Percentiles rank a stretch among this genome's conserved stretches.
These are phyloP conservation scores for Apocheima hispidaria DNA, from an alignment of 2,888 invertebrate species.

Conservation along the genomic window DNA sequence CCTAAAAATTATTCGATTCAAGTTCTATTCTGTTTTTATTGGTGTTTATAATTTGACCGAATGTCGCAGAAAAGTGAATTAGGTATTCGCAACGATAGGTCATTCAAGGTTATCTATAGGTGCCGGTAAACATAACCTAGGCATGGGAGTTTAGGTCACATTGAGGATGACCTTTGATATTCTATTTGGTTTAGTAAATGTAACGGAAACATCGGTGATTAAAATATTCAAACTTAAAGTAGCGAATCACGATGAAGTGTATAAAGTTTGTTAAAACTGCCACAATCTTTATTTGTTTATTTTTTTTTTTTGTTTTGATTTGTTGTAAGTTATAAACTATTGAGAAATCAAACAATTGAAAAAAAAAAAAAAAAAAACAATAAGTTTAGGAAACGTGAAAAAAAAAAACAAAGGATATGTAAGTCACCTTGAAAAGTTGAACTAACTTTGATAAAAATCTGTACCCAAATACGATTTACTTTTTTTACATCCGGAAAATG, in stretches of 20 bases:
- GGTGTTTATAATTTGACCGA: conserved; percentile 23
- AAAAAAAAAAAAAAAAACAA: not conserved
- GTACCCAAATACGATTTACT: too few species aligned
- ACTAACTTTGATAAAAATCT: conserved; percentile 14
- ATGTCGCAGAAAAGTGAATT: conserved; percentile 28
- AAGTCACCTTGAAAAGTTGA: conserved; percentile 33
- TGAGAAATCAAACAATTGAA: too few species aligned
- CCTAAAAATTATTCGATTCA: not conserved
- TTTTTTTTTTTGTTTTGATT: too few species aligned
- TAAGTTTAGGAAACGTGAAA: not conserved
- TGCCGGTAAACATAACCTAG: conserved; percentile 79
- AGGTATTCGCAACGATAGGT: conserved; percentile 64
- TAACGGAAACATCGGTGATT: not conserved
- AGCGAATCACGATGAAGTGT: not conserved
- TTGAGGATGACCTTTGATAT: conserved; percentile 75
- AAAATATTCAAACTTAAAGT: not conserved
- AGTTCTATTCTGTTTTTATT: not conserved
- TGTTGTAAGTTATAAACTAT: too few species aligned
- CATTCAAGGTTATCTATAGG: conserved; percentile 81
- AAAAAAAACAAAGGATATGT: not conserved
- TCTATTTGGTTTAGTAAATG: conserved; percentile 22
- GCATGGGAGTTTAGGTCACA: conserved; percentile 69
- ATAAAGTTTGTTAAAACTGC: too few species aligned
- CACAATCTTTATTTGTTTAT: not conserved
- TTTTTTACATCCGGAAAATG: not conserved